A percentile compares a stretch with the other conserved stretches of the same genome.
Evolutionary conservation across 2,797 vertebrate species (phyloP).

Genomic region (Parauchenoglanis punctatus): DNA sequence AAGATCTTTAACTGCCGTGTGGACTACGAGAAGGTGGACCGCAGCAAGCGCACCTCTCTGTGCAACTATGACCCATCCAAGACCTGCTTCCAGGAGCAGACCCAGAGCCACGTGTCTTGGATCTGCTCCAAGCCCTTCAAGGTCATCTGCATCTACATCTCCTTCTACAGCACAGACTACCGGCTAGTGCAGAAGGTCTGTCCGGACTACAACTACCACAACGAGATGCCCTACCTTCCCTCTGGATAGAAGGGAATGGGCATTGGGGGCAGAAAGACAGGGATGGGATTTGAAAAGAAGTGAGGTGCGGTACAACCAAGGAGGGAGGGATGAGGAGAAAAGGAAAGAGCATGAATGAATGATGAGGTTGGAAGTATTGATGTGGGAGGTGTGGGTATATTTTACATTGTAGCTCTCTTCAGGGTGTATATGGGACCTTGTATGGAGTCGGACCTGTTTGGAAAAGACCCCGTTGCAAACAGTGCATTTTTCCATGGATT

Average conservation of each 20-base stretch:
- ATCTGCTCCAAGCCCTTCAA: conserved; percentile 97
- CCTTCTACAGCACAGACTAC: conserved; percentile 98
- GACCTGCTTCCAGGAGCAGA: conserved; percentile 95
- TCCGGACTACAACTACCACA: conserved; percentile 94
- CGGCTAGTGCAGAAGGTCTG: conserved; percentile 96
- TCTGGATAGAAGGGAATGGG: conserved; percentile 81
- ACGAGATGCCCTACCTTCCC: conserved; percentile 90
- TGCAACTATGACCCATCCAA: conserved; percentile 95
- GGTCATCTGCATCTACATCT: conserved; percentile 95
- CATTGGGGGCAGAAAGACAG: conserved; percentile 33
- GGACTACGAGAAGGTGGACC: conserved; percentile 95
- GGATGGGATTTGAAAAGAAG: conserved; percentile 12
- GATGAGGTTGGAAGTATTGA: conserved; percentile 10
- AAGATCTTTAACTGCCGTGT: conserved; percentile 98
- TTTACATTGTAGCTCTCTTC: conserved; percentile 5
- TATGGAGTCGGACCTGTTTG: conserved; percentile 40
- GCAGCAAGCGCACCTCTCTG: conserved; percentile 89
- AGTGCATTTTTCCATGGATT: conserved; percentile 53
- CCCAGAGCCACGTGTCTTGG: conserved; percentile 93
- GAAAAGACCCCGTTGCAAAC: conserved; percentile 58
- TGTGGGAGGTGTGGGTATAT: conserved; percentile 14
- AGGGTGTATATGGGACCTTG: conserved; percentile 27
- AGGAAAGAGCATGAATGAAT: conserved; percentile 49
- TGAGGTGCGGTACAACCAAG: background rate
- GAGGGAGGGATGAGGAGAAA: conserved; percentile 50